Evolutionary conservation across 30 jellyfish, hydroid and myxozoan genomes (phyloP), one percentile per base, ranked within the genome.

Genomic region (Rhopilema esculentum): DNA sequence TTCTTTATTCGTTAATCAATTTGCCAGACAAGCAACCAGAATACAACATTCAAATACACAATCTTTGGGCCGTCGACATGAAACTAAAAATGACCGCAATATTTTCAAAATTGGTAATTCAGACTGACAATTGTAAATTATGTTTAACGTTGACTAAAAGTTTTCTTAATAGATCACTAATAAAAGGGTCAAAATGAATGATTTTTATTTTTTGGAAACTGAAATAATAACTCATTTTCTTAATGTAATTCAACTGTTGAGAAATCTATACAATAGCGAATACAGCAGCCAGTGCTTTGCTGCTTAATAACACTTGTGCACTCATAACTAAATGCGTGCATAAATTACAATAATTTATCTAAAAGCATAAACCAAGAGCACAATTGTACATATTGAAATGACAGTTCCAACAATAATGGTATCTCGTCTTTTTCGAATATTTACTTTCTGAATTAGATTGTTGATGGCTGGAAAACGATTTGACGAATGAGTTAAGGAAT

Each of bases 381-480:
- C 31, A 21, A 95, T 85, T 18, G 91, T 70, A 75, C 99, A 95
- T 16, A 83, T 40, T 4, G 99, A 90, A 24, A 95, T 86, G 32
- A 95, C 97, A 20, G 92, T 49, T 18, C 97, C 99, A 75, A 95
- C 90, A 40, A 95, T 95, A 24, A 95, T 61, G 20, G 97, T 87
- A 76, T 95, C 99, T 63, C 99, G 75, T 69, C 97, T 76, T 77
- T 95, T 95, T n/a, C 99, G 89, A 23, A 95, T 50, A 85, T 95
- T 95, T 78, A 95, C 91, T 78, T 90, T 95, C 85, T 95, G 99
- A 28, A 95, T 88, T 75, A 95, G 81, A 78, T 76, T 95, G 64
- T 95, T 95, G 78, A 95, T 95, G 27, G 96, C 97, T 63, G 99
- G 99, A 67, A 95, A 95, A 1, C 99, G 97, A 71, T 89, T 92